Evolutionary conservation across 2,797 vertebrate species (phyloP).

Genomic region (Clamator glandarius): DNA sequence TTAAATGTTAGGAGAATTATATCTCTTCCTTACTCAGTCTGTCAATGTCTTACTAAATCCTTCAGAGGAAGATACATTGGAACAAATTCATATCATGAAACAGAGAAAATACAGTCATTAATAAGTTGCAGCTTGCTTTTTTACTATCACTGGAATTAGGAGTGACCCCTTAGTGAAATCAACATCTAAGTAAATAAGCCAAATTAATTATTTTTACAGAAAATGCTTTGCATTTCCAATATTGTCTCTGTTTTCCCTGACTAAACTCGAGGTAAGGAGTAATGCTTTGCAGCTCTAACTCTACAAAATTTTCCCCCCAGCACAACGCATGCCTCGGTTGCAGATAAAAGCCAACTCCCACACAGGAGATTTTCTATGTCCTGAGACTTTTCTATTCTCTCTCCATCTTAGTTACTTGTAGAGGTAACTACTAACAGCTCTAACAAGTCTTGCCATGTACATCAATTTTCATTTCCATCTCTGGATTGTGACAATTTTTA

Average conservation of each 20-base stretch:
- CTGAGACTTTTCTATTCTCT: not conserved
- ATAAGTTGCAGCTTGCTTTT: not conserved
- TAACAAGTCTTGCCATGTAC: fast-evolving
- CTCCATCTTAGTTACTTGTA: not conserved
- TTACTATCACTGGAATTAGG: not conserved
- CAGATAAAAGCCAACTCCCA: not conserved
- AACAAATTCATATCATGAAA: not conserved
- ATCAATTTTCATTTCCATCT: not conserved
- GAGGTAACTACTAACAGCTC: not conserved
- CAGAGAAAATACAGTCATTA: not conserved
- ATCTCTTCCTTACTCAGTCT: not conserved
- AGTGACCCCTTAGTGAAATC: not conserved
- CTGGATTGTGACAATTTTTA: not conserved
- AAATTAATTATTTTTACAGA: not conserved
- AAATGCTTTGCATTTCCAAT: not conserved
- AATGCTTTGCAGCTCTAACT: not conserved
- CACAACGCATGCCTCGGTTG: fast-evolving
- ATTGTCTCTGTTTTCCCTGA: not conserved
- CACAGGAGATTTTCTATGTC: not conserved
- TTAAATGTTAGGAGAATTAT: not conserved
- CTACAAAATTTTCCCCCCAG: not conserved
- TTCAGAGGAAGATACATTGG: not conserved
- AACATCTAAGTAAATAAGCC: not conserved
- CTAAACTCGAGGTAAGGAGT: not conserved
- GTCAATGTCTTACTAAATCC: not conserved